Conservation (phyloP, 2,888 invertebrate genomes). For the Xestia xanthographa region DNA sequence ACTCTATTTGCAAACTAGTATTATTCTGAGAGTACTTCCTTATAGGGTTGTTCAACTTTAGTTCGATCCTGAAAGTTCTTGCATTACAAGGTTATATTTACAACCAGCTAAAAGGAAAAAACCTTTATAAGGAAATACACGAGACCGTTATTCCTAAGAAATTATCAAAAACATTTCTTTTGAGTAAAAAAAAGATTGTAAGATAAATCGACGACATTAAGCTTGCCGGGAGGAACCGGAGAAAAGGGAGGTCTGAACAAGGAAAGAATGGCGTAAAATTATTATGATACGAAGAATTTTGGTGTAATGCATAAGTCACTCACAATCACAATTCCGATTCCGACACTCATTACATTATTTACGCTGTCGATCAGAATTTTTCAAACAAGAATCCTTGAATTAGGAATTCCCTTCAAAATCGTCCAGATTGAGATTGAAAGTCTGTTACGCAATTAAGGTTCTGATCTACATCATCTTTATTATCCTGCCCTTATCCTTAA, state of each 20-base stretch:
- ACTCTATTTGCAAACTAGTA: background rate
- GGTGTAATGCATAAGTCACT: background rate
- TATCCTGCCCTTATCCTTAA: too few species aligned
- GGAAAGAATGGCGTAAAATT: background rate
- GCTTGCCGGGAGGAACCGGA: background rate
- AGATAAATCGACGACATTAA: slow-evolving; percentile 7
- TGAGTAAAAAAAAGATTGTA: background rate
- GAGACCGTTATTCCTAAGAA: background rate
- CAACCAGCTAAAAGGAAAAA: background rate
- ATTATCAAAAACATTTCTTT: background rate
- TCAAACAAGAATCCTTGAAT: background rate
- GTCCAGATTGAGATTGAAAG: background rate
- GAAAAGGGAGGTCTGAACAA: background rate
- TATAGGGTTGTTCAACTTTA: background rate
- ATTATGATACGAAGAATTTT: background rate
- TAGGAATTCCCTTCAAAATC: background rate
- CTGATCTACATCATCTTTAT: background rate
- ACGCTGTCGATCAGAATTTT: background rate
- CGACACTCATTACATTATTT: background rate
- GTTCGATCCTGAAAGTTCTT: background rate
- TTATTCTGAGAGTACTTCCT: background rate
- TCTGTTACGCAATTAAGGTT: background rate
- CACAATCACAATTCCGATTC: background rate
- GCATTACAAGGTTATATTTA: background rate
- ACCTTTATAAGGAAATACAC: background rate